These are phyloP conservation scores for Camponotus floridanus DNA, from an alignment of 1,140 invertebrate species.

Conservation along the genomic window DNA sequence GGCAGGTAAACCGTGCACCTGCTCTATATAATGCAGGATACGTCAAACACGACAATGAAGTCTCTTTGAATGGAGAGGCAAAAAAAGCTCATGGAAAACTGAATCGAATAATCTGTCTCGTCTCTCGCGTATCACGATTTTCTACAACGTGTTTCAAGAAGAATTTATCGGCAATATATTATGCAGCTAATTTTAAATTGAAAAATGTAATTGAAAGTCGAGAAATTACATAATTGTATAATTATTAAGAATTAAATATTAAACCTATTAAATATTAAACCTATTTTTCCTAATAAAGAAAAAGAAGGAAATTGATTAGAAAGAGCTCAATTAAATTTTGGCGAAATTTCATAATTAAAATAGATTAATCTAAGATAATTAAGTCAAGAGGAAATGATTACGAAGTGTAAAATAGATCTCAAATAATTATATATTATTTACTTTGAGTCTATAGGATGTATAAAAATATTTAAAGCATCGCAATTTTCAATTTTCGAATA, in stretches of 20 bases:
- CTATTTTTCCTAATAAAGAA: no score
- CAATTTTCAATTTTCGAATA: no score
- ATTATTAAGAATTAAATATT: slow-evolving; percentile 1
- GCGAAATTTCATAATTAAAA: background rate
- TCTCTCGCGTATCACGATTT: slow-evolving; percentile 35
- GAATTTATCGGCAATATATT: background rate
- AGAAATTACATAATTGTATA: background rate
- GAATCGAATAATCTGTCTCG: slow-evolving; percentile 29
- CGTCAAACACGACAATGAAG: slow-evolving; percentile 60
- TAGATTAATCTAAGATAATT: background rate
- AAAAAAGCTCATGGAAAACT: slow-evolving; percentile 4
- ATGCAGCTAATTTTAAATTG: background rate
- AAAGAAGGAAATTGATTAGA: no score
- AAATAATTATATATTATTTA: background rate
- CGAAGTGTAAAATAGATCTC: background rate
- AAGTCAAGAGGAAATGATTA: background rate
- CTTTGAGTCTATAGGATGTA: no score
- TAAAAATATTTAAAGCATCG: no score
- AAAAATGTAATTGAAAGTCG: background rate
- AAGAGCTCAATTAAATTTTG: background rate
- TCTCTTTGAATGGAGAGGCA: slow-evolving; percentile 30
- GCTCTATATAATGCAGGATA: slow-evolving; percentile 71
- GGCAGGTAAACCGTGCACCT: slow-evolving; percentile 75
- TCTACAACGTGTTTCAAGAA: slow-evolving; percentile 6
- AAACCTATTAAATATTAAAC: no score